These are phyloP conservation scores for Bruchidius siliquastri DNA, from an alignment of 2,888 invertebrate species.

Conservation along the genomic window DNA sequence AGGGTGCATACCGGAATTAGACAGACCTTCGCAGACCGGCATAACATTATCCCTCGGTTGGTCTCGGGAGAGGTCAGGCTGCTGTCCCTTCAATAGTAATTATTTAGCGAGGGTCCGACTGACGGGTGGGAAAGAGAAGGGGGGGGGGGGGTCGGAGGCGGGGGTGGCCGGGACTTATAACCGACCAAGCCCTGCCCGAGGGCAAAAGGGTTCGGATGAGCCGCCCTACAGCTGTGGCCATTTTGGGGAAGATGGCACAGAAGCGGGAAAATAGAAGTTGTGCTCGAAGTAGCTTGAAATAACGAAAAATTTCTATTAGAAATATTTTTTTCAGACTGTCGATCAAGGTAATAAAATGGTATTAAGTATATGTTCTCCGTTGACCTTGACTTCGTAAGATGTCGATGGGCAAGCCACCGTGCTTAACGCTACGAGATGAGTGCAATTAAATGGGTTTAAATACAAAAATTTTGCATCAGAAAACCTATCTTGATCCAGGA, in stretches of 20 bases:
- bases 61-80: conserved; percentile 44
- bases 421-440: too few species aligned
- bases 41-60: conserved; percentile 39
- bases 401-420: too few species aligned
- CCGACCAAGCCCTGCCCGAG: conserved; percentile 10
- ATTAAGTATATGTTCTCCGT: too few species aligned
- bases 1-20: not conserved
- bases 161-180: conserved; percentile 25
- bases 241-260: not conserved
- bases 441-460: too few species aligned
- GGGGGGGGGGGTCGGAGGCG: conserved; percentile 18
- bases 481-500: too few species aligned
- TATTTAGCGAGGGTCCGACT: conserved; percentile 42
- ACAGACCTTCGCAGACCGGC: conserved; percentile 3
- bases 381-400: too few species aligned
- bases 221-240: not conserved
- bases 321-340: too few species aligned
- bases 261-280: not conserved
- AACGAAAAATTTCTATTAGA: too few species aligned
- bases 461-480: too few species aligned
- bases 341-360: too few species aligned
- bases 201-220: conserved; percentile 29
- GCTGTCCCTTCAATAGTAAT: conserved; percentile 39
- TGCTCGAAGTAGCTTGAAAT: not conserved
- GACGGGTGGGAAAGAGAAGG: conserved; percentile 12